Conservation (phyloP, 2,113 vertebrate species). For the Prionailurus bengalensis region DNA sequence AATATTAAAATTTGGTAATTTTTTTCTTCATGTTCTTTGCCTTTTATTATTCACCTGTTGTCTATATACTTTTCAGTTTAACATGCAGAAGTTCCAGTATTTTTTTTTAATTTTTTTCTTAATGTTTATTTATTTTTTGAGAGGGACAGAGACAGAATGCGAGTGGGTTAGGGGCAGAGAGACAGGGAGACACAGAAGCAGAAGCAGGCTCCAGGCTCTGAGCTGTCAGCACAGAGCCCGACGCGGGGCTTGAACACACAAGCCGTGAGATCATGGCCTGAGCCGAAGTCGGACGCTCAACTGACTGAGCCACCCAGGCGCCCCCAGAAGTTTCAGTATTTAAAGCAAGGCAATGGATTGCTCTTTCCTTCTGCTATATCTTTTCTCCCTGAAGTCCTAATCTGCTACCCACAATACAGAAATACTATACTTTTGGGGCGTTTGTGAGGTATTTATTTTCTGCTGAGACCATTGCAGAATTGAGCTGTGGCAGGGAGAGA, state of each 20-base stretch:
- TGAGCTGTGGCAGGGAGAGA: constrained; percentile 72
- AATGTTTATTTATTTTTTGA: no score
- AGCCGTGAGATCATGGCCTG: no score
- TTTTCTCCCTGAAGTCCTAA: background rate
- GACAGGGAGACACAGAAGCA: no score
- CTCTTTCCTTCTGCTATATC: background rate
- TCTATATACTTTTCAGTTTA: background rate
- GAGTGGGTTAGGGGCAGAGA: no score
- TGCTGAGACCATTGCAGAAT: constrained; percentile 79
- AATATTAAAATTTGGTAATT: background rate
- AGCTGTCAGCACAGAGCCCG: no score
- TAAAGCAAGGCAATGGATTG: background rate
- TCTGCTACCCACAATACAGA: background rate
- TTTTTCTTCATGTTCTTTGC: background rate
- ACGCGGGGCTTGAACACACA: no score
- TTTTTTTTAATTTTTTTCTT: background rate
- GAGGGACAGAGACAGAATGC: no score
- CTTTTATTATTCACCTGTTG: background rate
- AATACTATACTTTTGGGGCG: background rate
- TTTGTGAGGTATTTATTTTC: constrained; percentile 85
- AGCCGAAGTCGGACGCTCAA: no score
- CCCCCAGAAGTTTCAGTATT: background rate
- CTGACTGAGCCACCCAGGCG: no score
- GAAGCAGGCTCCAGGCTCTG: no score
- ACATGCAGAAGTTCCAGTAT: background rate